phyloP scores from a whole-genome alignment of 2,113 vertebrate species.

The Saguinus midas region DNA sequence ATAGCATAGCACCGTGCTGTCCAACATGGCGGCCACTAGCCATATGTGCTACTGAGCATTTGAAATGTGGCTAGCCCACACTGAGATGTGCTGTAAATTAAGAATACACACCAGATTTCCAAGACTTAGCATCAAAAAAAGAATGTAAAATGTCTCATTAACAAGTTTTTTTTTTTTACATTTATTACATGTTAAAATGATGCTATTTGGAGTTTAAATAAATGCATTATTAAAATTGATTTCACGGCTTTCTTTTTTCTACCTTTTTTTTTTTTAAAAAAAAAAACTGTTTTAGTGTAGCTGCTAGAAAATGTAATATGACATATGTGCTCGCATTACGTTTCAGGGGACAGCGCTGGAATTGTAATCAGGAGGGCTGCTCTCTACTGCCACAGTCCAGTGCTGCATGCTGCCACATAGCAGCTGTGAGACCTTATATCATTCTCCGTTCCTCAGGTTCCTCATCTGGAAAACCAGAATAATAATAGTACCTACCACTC shows the following conservation, averaged over 20 bases:
- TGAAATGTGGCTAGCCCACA: neutral
- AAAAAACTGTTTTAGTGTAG: neutral
- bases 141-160: neutral
- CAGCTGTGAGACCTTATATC: neutral
- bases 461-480: neutral
- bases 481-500: neutral
- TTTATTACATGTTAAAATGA: slow-evolving; percentile 1
- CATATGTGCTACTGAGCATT: neutral
- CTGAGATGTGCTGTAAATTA: neutral
- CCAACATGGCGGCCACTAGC: neutral
- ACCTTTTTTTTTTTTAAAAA: neutral
- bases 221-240: slow-evolving; percentile 2
- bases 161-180: neutral
- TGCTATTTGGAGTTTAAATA: neutral
- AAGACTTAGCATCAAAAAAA: neutral
- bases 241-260: neutral
- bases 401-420: neutral
- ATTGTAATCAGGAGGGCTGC: neutral
- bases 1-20: rapidly evolving
- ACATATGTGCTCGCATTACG: neutral
- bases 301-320: neutral
- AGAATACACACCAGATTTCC: neutral
- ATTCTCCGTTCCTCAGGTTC: neutral
- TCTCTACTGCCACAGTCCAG: rapidly evolving
- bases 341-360: rapidly evolving